Percentiles rank a stretch among this genome's conserved stretches.
These are phyloP conservation scores for Zeuzera pyrina DNA, from an alignment of 2,888 invertebrate species.

Conservation along the genomic window DNA sequence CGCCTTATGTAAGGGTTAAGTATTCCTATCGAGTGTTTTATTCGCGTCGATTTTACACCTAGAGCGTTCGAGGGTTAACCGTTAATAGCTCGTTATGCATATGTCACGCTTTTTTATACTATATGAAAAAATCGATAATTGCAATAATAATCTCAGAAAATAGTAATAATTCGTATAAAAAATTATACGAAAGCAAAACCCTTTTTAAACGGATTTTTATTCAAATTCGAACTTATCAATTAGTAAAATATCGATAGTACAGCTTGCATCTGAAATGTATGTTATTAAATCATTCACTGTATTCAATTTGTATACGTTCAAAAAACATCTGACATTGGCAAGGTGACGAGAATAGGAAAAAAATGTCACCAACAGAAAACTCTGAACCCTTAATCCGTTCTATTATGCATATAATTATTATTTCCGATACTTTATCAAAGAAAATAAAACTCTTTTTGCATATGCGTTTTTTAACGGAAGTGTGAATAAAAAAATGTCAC, in stretches of 20 bases:
- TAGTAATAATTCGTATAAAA: background rate
- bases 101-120: conserved; percentile 1
- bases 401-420: conserved; percentile 73
- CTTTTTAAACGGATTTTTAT: conserved; percentile 24
- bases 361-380: conserved; percentile 50
- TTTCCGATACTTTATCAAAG: conserved; percentile 68
- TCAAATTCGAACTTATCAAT: conserved; percentile 38
- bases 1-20: conserved; percentile 29
- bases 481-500: conserved; percentile 69
- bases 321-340: conserved; percentile 54
- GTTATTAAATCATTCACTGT: conserved; percentile 41
- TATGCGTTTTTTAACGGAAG: conserved; percentile 65
- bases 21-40: conserved; percentile 30
- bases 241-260: conserved; percentile 38
- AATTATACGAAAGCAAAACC: conserved; percentile 22
- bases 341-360: conserved; percentile 68
- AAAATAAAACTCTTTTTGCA: conserved; percentile 69
- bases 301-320: conserved; percentile 37
- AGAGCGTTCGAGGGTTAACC: conserved; percentile 60
- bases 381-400: conserved; percentile 62
- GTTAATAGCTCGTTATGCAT: conserved; percentile 19
- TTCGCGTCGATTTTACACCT: conserved; percentile 55
- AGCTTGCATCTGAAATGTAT: conserved; percentile 55
- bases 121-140: background rate
- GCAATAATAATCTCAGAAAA: conserved; percentile 11